These are phyloP conservation scores for Reinhardtius hippoglossoides DNA, from an alignment of 2,113 vertebrate species.

Conservation along the genomic window DNA sequence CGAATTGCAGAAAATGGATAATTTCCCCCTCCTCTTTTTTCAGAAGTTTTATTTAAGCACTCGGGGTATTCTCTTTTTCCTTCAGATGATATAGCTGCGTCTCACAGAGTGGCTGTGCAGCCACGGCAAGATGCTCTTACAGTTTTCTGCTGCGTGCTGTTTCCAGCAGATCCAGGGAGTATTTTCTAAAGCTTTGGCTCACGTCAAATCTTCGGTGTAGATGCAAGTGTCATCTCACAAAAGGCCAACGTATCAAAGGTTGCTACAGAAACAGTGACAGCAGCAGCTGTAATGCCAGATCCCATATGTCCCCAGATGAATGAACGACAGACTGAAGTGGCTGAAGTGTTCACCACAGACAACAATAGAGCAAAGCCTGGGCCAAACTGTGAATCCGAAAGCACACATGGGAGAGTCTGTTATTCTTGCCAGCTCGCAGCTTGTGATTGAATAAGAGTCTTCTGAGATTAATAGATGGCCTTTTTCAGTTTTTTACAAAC, in stretches of 20 bases:
- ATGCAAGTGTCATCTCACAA: conserved; percentile 42
- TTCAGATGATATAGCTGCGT: conserved; percentile 11
- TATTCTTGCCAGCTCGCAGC: conserved; percentile 31
- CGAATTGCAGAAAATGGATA: conserved; percentile 10
- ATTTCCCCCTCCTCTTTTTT: background rate
- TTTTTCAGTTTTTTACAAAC: background rate
- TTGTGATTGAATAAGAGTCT: conserved; percentile 35
- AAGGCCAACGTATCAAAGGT: conserved; percentile 48
- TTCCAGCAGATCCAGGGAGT: background rate
- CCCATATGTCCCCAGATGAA: conserved; percentile 39
- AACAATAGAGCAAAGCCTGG: conserved; percentile 16
- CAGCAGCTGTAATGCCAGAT: conserved; percentile 29
- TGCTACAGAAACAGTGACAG: conserved; percentile 55
- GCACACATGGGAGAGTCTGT: conserved; percentile 33
- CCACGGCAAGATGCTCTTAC: conserved; percentile 1
- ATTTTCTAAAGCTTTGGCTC: conserved; percentile 15
- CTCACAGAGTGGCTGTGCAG: background rate
- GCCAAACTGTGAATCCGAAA: conserved; percentile 18
- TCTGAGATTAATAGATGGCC: conserved; percentile 10
- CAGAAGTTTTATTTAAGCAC: conserved; percentile 50
- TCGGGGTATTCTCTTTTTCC: background rate
- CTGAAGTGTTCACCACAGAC: conserved; percentile 8
- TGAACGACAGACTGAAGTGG: conserved; percentile 31
- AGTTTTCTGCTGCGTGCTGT: background rate
- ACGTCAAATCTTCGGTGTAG: background rate